Conservation (phyloP, 2,113 vertebrate species). For the Muntiacus muntjak region DNA sequence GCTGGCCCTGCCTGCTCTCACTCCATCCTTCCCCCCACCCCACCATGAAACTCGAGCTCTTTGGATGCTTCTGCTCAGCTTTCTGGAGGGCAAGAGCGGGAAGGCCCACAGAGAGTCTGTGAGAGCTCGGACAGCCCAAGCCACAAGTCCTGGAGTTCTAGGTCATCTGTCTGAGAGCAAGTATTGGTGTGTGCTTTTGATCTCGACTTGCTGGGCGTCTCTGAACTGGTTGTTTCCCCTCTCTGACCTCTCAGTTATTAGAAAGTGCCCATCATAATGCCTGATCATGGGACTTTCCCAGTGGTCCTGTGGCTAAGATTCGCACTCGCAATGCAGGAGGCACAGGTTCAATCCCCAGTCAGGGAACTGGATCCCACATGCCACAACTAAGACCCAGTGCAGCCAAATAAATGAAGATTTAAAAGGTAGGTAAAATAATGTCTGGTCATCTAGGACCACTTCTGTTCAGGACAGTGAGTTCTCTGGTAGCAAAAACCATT, state of each 20-base stretch:
- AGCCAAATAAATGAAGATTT: background rate
- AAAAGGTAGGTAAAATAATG: background rate
- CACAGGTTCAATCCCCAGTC: background rate
- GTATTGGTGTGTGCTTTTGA: background rate
- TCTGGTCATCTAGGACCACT: background rate
- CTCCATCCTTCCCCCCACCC: background rate
- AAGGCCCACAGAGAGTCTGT: background rate
- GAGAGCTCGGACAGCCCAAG: background rate
- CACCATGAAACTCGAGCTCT: background rate
- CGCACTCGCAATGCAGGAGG: fast-evolving
- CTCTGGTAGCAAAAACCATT: background rate
- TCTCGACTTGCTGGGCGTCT: background rate
- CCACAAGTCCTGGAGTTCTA: background rate
- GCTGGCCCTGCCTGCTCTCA: background rate
- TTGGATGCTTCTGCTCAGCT: background rate
- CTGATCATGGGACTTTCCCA: background rate
- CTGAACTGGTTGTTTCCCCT: background rate
- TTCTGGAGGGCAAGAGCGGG: background rate
- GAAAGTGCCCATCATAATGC: background rate
- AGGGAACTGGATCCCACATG: background rate
- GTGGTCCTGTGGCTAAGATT: background rate
- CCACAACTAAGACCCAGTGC: background rate
- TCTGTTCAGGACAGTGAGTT: background rate
- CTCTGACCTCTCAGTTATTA: background rate
- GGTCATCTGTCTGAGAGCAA: background rate